These are phyloP conservation scores for Chionodraco myersi DNA, from an alignment of 2,113 vertebrate species.

Conservation along the genomic window DNA sequence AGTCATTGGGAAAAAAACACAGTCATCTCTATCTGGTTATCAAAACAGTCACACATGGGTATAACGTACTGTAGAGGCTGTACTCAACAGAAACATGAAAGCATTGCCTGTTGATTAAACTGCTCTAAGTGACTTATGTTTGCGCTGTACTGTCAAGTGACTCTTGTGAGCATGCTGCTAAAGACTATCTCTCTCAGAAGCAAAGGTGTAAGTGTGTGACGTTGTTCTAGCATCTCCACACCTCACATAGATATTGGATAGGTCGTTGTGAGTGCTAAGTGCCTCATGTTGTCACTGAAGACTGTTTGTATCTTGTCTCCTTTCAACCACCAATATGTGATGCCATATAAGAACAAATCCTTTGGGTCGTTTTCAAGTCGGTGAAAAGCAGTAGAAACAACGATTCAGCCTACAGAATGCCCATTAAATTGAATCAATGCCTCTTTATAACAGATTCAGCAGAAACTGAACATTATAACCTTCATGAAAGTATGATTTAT, in stretches of 20 bases:
- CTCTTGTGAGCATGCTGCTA: neutral
- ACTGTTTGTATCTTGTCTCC: neutral
- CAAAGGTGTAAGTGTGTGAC: neutral
- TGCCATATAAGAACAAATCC: neutral
- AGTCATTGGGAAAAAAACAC: slow-evolving; percentile 28
- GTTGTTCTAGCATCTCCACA: slow-evolving; percentile 1
- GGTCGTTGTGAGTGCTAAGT: neutral
- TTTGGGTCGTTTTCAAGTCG: neutral
- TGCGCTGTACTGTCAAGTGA: slow-evolving; percentile 22
- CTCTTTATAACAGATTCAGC: neutral
- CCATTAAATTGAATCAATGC: neutral
- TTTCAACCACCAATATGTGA: neutral
- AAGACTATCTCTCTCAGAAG: slow-evolving; percentile 11
- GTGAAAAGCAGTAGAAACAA: neutral
- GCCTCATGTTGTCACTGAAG: neutral
- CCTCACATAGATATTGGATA: neutral
- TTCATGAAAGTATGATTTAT: neutral
- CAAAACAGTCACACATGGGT: slow-evolving; percentile 22
- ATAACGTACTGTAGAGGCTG: neutral
- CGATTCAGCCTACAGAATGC: neutral
- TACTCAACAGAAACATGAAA: slow-evolving; percentile 2
- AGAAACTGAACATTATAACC: neutral
- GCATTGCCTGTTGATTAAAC: slow-evolving; percentile 1
- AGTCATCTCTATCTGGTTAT: slow-evolving; percentile 20
- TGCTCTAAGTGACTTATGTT: slow-evolving; percentile 21